phyloP scores from a whole-genome alignment of 2,888 invertebrate genomes.

The Eurytoma californica region DNA sequence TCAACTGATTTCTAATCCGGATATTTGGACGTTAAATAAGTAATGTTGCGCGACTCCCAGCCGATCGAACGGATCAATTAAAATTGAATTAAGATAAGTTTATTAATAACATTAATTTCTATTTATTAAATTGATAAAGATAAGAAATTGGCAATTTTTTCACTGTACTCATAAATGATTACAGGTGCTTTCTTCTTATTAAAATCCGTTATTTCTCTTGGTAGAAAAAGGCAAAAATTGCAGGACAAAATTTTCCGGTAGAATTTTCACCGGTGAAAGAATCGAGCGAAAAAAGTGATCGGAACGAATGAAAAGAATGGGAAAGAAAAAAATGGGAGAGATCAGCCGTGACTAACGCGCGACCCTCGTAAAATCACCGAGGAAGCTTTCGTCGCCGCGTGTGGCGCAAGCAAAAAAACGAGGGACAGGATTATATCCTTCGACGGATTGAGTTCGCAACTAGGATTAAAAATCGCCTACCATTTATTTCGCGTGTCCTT shows the following conservation, averaged over 20 bases:
- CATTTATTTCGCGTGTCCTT: conserved; percentile 8
- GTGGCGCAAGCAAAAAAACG: conserved; percentile 1
- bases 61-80: no score
- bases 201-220: no score
- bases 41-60: no score
- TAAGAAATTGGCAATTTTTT: not conserved
- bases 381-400: conserved; percentile 45
- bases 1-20: no score
- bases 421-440: conserved; percentile 30
- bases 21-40: no score
- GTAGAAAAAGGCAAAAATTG: no score
- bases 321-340: not conserved
- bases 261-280: conserved; percentile 16
- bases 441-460: conserved; percentile 50
- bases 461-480: conserved; percentile 45
- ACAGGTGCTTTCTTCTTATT: not conserved
- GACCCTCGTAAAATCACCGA: conserved; percentile 51
- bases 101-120: not conserved
- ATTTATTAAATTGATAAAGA: no score
- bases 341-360: conserved; percentile 46
- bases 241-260: not conserved
- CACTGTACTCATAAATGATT: not conserved
- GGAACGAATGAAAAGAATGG: conserved; percentile 19
- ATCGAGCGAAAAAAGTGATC: not conserved
- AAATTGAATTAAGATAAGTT: not conserved